Base-by-base conservation (phyloP, 2,888 invertebrate species). In the Stictocephala bisonia region DNA sequence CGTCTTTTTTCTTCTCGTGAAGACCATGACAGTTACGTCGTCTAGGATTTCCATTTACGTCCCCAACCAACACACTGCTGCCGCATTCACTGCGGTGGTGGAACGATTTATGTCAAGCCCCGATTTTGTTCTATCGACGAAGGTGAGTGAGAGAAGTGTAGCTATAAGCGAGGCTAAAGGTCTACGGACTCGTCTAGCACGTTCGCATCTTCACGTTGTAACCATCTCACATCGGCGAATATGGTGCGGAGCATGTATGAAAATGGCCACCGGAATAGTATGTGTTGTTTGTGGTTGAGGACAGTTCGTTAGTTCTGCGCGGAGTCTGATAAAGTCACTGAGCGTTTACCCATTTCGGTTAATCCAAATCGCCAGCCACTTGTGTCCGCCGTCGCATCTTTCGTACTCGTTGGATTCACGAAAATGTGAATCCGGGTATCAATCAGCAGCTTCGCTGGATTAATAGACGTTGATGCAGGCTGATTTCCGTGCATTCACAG, bases 341-440 rank as follows among this genome's bases (percentile, higher is more conserved):
- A 51, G 22, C 3, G 51, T 51, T n/a, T 24, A 51, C 51, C 18
- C 51, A 4, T 3, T 15, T 24, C 6, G 51, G 51, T 22, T 20
- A 7, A 2, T 24, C 51, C 6, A 22, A 9, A 3, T 51, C 51
- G 18, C 3, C 22, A 13, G 4, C 6, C 3, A 18, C 51, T 22
- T 24, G 18, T 20, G n/a, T 51, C 51, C 4, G 51, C 51, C 4
- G 18, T 51, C 6, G n/a, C 6, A n/a, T 13, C 29, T 26, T 15
- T 56, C 56, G 29, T 56, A 56, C 7, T 18, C 56, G n/a, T 56
- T 18, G 56, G 56, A 27, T 56, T 29, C 6, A 18, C 18, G 56
- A 56, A 56, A 27, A 56, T 56, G 56, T 26, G 56, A 56, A 56
- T 3, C 56, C 56, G 20, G n/a, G 56, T 9, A 56, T 56, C 27